Base-by-base conservation (phyloP, 2,888 invertebrate species). In the Drosophila atripex region DNA sequence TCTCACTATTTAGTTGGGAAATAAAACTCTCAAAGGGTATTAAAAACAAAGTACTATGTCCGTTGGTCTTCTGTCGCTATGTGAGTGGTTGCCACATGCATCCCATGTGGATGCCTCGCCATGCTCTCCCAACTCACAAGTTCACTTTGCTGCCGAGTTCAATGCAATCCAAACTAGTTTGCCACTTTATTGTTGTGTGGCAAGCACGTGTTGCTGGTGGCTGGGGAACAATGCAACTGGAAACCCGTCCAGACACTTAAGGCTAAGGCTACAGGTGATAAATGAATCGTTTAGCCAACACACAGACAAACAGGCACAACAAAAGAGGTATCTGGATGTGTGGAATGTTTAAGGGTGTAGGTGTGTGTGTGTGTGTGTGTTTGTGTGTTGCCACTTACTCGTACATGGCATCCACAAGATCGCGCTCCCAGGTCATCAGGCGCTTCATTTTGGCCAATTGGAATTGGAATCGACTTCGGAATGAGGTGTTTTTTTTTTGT, bases 371-470 rank as follows among this genome's bases (percentile, higher is more conserved):
- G 18, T 51, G 35, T 68, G 51, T 64, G 60, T 69, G 47, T 65
- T 45, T 56, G 35, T 53, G 45, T 61, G 39, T 11, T 63, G 51
- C 38, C 59, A 89, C 89, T 89, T 86, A 89, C 90, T 88, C 90
- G 77, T 90, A 90, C 90, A 90, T 90, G 56, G 90, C 90, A 79
- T 90, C 90, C 64, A 90, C 89, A 54, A 90, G 80, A 77, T 90
- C 90, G 46, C 90, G 89, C 75, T 90, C 90, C 90, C 90, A 90
- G 73, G 90, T 90, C 82, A 90, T 82, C 68, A 90, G 73, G 55
- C 90, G 89, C 82, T 90, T 90, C 90, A 90, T 90, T 61, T 76
- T 86, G 79, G 41, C 65, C 28, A 2, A 77, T 76, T 71, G 73
- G 71, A 73, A 71, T 60, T 65, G 76, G 28, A 14, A 16, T 32